Conservation (phyloP, 2,888 invertebrate species). For the Synergus laeviventris region DNA sequence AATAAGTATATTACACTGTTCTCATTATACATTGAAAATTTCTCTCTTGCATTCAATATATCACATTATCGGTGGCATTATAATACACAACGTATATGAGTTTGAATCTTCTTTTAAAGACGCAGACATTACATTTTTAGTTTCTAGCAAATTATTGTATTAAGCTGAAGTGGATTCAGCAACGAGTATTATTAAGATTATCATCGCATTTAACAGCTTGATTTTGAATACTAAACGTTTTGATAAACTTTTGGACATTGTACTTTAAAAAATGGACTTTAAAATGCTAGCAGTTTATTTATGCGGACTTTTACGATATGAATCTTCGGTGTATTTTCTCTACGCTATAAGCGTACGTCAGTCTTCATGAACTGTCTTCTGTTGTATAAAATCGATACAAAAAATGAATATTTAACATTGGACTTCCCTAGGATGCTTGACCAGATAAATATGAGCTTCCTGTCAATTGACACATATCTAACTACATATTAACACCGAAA, state of each 20-base stretch:
- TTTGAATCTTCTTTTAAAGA: constrained; percentile 10
- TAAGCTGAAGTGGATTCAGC: not conserved
- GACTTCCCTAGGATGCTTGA: constrained; percentile 6
- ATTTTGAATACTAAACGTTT: not conserved
- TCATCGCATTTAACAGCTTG: not conserved
- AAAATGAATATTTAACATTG: not conserved
- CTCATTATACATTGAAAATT: not conserved
- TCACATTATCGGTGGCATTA: not conserved
- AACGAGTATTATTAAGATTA: not conserved
- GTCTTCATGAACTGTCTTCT: constrained; percentile 1
- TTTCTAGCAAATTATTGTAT: not conserved
- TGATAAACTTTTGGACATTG: not conserved
- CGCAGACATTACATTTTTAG: constrained; percentile 11
- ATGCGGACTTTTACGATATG: constrained; percentile 5
- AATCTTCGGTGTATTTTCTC: constrained; percentile 2
- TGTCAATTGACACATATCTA: constrained; percentile 9
- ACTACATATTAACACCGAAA: constrained; percentile 20
- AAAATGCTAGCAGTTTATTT: not conserved
- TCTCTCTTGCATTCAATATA: not conserved
- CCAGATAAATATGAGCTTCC: constrained; percentile 29
- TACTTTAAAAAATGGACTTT: not conserved
- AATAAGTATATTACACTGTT: not conserved
- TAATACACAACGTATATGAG: not conserved
- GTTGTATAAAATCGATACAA: not conserved
- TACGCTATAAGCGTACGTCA: constrained; percentile 1